Base-by-base conservation (phyloP, 2,113 vertebrate species). In the Pitta sordida region DNA sequence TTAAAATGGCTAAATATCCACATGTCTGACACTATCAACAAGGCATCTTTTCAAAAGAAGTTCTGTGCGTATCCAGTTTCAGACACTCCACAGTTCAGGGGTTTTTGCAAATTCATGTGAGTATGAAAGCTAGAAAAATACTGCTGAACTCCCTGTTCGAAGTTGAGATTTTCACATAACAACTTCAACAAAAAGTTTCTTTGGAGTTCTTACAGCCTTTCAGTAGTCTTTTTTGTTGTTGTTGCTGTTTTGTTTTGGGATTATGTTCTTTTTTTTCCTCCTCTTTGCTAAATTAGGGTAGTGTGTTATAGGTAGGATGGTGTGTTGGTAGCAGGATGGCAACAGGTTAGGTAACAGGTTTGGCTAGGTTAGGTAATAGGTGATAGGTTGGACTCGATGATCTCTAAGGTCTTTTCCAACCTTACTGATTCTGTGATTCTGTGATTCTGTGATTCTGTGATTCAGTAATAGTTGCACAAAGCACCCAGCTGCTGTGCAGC, bases 1-100 rank as follows among this genome's bases (percentile, higher is more conserved):
- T n/a, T 56, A 30, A 70, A 78, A 89, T 8, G 36, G 15, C 11
- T 65, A 26, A 65, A 77, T 30, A 69, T 9, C 3, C 22, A 34
- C 3, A 0, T 0, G 1, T 27, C 65, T 48, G 52, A 27, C 36
- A 26, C 16, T 15, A 44, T 6, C 29, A 92, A 39, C 2, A 67
- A 59, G 11, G 6, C 10, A 41, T 1, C 9, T 69, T 73, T 27
- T 36, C 11, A 14, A 44, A 69, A 43, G 1, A 64, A 26, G 20
- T 36, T 44, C 13, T 68, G 15, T 13, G 5, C 11, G 1, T 17
- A 8, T 37, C 58, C 32, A 9, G 13, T 29, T 74, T 37, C 24
- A 21, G 22, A 13, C 9, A 36, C 13, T 32, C 2, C 2, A 16
- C 6, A 10, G 17, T 21, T 58, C 27, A 39, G 9, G 8, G 10